phyloP scores from a whole-genome alignment of 2,888 invertebrate species.

The Proisotoma minuta region DNA sequence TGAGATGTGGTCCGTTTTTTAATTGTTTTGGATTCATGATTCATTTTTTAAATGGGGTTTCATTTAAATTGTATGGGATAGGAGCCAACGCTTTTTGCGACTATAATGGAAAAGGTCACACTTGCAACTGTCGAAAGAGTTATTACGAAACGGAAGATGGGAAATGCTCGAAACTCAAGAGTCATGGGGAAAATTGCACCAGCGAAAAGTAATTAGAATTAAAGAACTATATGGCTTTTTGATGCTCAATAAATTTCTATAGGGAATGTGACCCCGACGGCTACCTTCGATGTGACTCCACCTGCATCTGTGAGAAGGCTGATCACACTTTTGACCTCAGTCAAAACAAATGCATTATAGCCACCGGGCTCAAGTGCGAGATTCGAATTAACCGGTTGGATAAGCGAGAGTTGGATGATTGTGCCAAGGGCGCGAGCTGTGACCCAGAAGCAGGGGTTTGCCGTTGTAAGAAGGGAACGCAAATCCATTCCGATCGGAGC shows the following conservation, averaged over 20 bases:
- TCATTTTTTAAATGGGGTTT: constrained; percentile 7
- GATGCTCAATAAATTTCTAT: constrained; percentile 2
- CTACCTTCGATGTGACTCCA: constrained; percentile 21
- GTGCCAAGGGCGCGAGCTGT: constrained; percentile 27
- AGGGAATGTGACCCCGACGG: constrained; percentile 31
- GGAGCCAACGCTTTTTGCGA: constrained; percentile 32
- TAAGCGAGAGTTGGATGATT: constrained; percentile 33
- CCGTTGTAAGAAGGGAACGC: constrained; percentile 30
- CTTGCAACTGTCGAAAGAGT: constrained; percentile 32
- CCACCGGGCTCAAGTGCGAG: constrained; percentile 22
- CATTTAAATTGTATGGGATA: too few species aligned
- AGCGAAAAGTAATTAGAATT: not conserved
- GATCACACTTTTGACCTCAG: constrained; percentile 17
- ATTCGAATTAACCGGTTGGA: constrained; percentile 27
- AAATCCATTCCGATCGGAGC: constrained; percentile 25
- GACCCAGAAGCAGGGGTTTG: constrained; percentile 18
- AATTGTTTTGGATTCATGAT: not conserved
- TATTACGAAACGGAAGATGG: constrained; percentile 34
- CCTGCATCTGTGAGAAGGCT: constrained; percentile 19
- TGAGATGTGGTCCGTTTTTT: constrained; percentile 17
- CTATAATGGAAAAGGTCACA: constrained; percentile 23
- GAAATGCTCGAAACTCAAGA: constrained; percentile 29
- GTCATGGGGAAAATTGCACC: constrained; percentile 27
- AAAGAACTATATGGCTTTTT: not conserved
- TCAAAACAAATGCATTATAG: constrained; percentile 31